Base-by-base conservation (phyloP, 1,140 invertebrate species). In the Papilio aristodemus region DNA sequence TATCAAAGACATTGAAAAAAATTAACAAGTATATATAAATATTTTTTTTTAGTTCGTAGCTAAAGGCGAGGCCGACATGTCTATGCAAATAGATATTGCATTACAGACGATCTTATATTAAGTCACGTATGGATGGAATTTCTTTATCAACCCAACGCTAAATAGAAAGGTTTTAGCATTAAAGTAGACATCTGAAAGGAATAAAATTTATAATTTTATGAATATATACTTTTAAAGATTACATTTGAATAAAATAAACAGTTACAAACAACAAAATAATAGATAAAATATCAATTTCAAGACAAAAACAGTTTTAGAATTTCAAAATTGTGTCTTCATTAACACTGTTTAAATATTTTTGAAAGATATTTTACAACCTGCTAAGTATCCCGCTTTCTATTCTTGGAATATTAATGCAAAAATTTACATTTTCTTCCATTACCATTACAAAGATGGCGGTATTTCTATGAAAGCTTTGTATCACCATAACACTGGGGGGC, bases 371-470 rank as follows among this genome's bases (percentile, higher is more conserved):
- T 62, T 62, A 62, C 4, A 38, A 17, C 1, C 7, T 39, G 59
- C 36, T 62, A 62, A 62, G 36, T 7, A 36, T 37, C 13, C 59
- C 71, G 38, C 36, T 54, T 50, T 43, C 71, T 67, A 10, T 1
- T n/a, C 62, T 74, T 46, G 67, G 69, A 22, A 71, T 70, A 74
- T 46, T 69, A 60, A 54, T 39, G 43, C n/a, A 39, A 69, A 77
- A 79, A 74, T 82, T 82, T 80, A 69, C 72, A 83, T 81, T 83
- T 75, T 67, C 69, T 77, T 74, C 70, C 72, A 77, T 78, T 72
- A 76, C 78, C 76, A 82, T 79, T 76, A 76, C 57, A 63, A 68
- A 70, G 68, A 67, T 72, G 60, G 71, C 68, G 57, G n/a, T 57
- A 69, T 54, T 54, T 71, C 32, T 58, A 32, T 57, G 64, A 76